Evolutionary conservation across 2,113 vertebrate species (phyloP).

Genomic region (Engraulis encrasicolus): DNA sequence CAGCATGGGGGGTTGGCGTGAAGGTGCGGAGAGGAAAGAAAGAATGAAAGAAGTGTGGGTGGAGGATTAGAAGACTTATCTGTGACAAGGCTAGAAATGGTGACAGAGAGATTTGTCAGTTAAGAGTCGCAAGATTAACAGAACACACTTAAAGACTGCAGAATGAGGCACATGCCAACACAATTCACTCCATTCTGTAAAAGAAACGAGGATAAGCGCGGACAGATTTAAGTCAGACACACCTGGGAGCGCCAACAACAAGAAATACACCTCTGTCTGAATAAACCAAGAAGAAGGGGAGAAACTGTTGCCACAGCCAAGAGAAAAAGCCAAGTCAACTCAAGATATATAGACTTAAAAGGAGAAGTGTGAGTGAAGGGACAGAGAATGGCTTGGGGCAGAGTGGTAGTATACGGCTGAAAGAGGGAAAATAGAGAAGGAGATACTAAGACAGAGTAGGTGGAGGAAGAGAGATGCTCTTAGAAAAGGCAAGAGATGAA

Average conservation of each 20-base stretch:
- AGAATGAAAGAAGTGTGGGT: conserved; percentile 43
- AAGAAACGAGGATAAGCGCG: conserved; percentile 27
- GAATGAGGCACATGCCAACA: conserved; percentile 48
- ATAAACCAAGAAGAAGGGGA: not conserved
- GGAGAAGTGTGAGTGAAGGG: conserved; percentile 39
- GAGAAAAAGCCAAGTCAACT: conserved; percentile 42
- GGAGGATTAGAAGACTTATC: conserved; percentile 50
- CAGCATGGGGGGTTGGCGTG: too few relatives aligned
- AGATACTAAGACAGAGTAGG: conserved; percentile 23
- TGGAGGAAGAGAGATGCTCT: conserved; percentile 5
- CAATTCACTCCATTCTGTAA: conserved; percentile 40
- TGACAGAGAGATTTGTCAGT: conserved; percentile 55
- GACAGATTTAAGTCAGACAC: conserved; percentile 39
- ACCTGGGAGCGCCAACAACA: conserved; percentile 48
- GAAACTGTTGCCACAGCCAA: conserved; percentile 46
- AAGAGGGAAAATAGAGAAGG: conserved; percentile 41
- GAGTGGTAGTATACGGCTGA: conserved; percentile 50
- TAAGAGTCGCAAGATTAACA: conserved; percentile 59
- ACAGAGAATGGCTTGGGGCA: conserved; percentile 53
- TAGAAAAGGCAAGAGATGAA: not conserved
- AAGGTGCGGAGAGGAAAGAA: conserved; percentile 49
- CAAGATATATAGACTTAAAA: conserved; percentile 23
- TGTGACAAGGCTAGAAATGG: conserved; percentile 43
- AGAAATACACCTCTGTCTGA: conserved; percentile 31
- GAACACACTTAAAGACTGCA: conserved; percentile 53